Percentiles rank a stretch among this genome's conserved stretches.
Evolutionary conservation across 1,140 invertebrate species (phyloP).

Genomic region (Luehdorfia chinensis): DNA sequence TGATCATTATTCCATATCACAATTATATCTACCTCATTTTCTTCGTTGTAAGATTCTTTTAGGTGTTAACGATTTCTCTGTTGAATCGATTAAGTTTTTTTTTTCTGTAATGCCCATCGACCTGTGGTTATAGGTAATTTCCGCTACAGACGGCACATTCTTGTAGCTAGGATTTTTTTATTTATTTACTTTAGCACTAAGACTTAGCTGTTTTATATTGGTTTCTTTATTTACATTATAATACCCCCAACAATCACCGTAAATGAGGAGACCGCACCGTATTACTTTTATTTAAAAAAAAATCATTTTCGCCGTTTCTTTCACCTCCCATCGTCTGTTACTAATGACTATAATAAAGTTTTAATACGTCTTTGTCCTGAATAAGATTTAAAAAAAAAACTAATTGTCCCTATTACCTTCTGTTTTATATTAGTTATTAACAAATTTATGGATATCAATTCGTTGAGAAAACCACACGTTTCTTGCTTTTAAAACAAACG

Average conservation of each 20-base stretch:
- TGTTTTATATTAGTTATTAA: neutral
- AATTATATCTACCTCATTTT: conserved; percentile 74
- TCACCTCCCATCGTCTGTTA: too few species aligned
- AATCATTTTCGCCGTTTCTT: too few species aligned
- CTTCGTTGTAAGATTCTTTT: conserved; percentile 68
- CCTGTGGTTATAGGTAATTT: conserved; percentile 16
- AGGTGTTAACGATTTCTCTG: conserved; percentile 54
- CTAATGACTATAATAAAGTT: too few species aligned
- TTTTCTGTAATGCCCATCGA: conserved; percentile 39
- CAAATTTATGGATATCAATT: neutral
- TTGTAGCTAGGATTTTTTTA: conserved; percentile 36
- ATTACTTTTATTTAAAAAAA: too few species aligned
- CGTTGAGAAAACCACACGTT: neutral
- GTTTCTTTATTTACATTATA: conserved; percentile 4
- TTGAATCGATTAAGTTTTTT: conserved; percentile 39
- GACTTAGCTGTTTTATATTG: conserved; percentile 18
- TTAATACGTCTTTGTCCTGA: too few species aligned
- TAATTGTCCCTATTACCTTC: neutral
- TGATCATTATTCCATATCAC: conserved; percentile 71
- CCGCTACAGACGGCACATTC: conserved; percentile 23
- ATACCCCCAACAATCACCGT: too few species aligned
- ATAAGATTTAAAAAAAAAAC: too few species aligned
- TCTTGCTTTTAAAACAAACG: conserved; percentile 5
- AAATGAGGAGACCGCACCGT: too few species aligned
- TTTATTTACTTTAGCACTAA: conserved; percentile 52